These are phyloP conservation scores for Aspidoscelis tigris DNA, from an alignment of 2,113 vertebrate species.

Conservation along the genomic window DNA sequence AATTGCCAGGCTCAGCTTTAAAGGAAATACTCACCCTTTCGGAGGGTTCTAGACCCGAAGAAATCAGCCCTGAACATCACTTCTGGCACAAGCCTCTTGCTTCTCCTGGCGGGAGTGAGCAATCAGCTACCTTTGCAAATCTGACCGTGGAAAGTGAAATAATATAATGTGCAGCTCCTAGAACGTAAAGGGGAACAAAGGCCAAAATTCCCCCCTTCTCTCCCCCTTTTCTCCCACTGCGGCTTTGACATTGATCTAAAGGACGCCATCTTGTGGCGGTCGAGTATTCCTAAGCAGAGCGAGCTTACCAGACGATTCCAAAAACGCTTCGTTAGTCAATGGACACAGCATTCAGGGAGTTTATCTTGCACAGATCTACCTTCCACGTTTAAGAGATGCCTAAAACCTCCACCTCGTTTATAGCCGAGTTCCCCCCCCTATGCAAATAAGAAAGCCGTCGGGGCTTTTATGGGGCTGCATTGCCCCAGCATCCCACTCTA, in stretches of 20 bases:
- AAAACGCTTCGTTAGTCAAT: slow-evolving; percentile 34
- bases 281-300: slow-evolving; percentile 32
- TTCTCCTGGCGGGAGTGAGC: slow-evolving; percentile 24
- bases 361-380: slow-evolving; percentile 65
- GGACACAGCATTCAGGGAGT: slow-evolving; percentile 51
- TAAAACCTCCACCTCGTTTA: slow-evolving; percentile 90
- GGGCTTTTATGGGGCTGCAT: slow-evolving; percentile 90
- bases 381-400: slow-evolving; percentile 85
- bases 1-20: slow-evolving; percentile 41
- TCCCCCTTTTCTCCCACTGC: slow-evolving; percentile 69
- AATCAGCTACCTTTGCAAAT: slow-evolving; percentile 28
- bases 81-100: background rate
- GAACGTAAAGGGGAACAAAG: slow-evolving; percentile 81
- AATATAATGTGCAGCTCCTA: slow-evolving; percentile 74
- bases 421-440: slow-evolving; percentile 84
- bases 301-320: slow-evolving; percentile 17
- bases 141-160: slow-evolving; percentile 68
- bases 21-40: slow-evolving; percentile 74
- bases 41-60: slow-evolving; percentile 53
- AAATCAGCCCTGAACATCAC: background rate
- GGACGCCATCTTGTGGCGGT: slow-evolving; percentile 92
- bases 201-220: slow-evolving; percentile 75
- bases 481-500: slow-evolving; percentile 90
- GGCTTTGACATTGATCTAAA: slow-evolving; percentile 99
- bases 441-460: slow-evolving; percentile 88